Evolutionary conservation across 2,888 invertebrate species (phyloP).

Genomic region (Tenthredo distinguenda): DNA sequence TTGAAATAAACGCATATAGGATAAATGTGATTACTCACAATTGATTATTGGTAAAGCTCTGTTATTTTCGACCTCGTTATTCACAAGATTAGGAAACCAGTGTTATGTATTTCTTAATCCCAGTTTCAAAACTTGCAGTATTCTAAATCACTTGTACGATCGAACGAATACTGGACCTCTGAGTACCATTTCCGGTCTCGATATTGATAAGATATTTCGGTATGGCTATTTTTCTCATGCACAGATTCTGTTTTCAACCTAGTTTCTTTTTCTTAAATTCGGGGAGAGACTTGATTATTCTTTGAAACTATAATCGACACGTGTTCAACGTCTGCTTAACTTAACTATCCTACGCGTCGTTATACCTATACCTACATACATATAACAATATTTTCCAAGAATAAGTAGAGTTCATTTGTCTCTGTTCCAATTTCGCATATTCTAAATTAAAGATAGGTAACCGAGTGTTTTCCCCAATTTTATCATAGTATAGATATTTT

Average conservation of each 20-base stretch:
- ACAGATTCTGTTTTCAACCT: neutral
- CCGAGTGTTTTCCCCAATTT: slow-evolving; percentile 29
- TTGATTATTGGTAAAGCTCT: slow-evolving; percentile 2
- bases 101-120: neutral
- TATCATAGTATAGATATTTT: slow-evolving; percentile 27
- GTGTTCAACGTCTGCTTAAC: slow-evolving; percentile 29
- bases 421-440: slow-evolving; percentile 21
- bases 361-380: neutral
- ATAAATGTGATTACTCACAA: neutral
- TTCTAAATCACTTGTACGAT: neutral
- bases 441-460: slow-evolving; percentile 18
- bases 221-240: slow-evolving; percentile 17
- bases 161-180: neutral
- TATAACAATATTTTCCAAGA: slow-evolving; percentile 20
- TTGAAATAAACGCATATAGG: neutral
- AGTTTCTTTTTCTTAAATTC: neutral
- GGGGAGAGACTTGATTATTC: neutral
- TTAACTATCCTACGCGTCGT: neutral
- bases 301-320: slow-evolving; percentile 8
- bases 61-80: slow-evolving; percentile 22
- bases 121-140: neutral
- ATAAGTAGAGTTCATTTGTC: slow-evolving; percentile 29
- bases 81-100: neutral
- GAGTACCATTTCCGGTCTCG: slow-evolving; percentile 6
- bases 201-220: slow-evolving; percentile 24